phyloP scores from a whole-genome alignment of 2,113 vertebrate genomes.

The Tiliqua scincoides region DNA sequence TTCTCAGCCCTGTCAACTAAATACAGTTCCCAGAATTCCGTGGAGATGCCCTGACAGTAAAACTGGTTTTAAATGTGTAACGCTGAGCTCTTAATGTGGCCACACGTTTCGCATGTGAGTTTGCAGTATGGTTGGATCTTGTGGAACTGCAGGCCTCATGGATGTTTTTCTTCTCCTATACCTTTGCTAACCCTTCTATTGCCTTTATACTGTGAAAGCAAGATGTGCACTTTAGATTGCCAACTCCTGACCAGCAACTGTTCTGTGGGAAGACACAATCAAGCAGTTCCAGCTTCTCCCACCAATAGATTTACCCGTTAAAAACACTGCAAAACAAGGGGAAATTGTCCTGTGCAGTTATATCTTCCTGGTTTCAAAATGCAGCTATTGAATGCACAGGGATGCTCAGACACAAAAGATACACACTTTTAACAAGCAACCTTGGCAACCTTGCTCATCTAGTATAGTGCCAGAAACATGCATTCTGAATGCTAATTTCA shows the following conservation, averaged over 20 bases:
- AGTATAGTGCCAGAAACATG: too few relatives aligned
- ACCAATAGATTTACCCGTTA: background rate
- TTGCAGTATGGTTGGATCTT: background rate
- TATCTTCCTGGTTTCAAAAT: background rate
- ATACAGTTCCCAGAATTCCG: background rate
- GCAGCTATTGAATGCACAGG: background rate
- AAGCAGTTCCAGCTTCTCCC: background rate
- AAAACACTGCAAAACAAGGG: background rate
- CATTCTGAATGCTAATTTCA: too few relatives aligned
- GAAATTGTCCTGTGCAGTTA: background rate
- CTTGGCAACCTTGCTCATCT: background rate
- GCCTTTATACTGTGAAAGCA: background rate
- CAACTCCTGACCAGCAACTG: background rate
- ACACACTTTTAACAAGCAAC: background rate
- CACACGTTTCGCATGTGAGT: background rate
- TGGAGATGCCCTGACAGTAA: too few relatives aligned
- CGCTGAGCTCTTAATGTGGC: too few relatives aligned
- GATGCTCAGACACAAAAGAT: background rate
- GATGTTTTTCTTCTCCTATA: background rate
- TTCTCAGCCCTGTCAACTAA: background rate
- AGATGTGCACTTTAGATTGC: background rate
- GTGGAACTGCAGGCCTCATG: background rate
- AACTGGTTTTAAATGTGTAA: background rate
- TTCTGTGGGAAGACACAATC: background rate
- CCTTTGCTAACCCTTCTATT: too few relatives aligned